A percentile compares a stretch with the other conserved stretches of the same genome.
Conservation (phyloP, 2,113 vertebrate genomes). For the Regulus satrapa region DNA sequence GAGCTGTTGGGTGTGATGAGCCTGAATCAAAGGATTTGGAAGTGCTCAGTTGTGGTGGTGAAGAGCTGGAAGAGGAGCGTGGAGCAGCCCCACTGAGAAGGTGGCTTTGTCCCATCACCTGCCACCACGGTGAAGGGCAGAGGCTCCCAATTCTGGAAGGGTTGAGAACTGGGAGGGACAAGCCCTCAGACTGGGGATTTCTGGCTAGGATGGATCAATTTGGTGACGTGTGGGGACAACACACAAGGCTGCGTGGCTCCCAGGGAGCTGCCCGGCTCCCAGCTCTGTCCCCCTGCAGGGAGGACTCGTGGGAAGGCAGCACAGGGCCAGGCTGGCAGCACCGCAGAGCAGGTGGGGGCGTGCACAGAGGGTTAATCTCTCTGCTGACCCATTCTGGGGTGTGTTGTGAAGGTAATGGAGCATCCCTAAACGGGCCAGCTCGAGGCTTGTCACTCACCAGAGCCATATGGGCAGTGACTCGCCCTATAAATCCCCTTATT, state of each 20-base stretch:
- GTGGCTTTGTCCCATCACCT: neutral
- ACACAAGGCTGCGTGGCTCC: neutral
- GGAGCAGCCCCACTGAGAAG: neutral
- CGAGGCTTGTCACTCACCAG: neutral
- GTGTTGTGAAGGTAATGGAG: neutral
- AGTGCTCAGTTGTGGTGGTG: neutral
- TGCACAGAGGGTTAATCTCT: neutral
- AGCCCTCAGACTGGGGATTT: neutral
- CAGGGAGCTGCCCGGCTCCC: neutral
- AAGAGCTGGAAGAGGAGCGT: neutral
- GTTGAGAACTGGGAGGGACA: neutral
- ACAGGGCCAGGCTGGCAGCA: neutral
- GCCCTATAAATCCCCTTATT: neutral
- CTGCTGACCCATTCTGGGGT: neutral
- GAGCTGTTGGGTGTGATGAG: neutral
- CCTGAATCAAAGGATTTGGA: neutral
- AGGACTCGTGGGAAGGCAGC: neutral
- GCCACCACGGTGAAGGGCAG: neutral
- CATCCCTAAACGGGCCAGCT: neutral
- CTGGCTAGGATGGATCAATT: neutral
- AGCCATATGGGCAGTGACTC: conserved; percentile 17
- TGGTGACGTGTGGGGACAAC: neutral
- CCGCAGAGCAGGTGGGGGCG: neutral
- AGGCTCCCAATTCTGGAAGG: too few species aligned
- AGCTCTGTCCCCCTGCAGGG: neutral